These are phyloP conservation scores for Phalacrocorax brasilianus DNA, from an alignment of 2,113 vertebrate species.

Conservation along the genomic window DNA sequence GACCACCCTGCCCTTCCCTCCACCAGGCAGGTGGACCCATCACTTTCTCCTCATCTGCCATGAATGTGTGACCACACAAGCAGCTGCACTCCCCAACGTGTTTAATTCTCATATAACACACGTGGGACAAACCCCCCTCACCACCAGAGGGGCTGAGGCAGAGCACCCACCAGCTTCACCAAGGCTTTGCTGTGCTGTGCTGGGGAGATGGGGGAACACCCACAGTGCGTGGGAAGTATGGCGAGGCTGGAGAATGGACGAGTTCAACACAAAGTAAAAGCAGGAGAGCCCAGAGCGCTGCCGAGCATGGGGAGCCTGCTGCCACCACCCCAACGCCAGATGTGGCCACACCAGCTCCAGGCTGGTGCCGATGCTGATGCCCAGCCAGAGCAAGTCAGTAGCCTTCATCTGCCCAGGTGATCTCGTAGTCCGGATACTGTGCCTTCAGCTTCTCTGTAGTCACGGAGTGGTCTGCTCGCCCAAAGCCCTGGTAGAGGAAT, in stretches of 20 bases:
- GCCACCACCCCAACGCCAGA: rapidly evolving
- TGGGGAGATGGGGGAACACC: background rate
- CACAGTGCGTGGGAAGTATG: rapidly evolving
- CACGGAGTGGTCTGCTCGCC: slow-evolving; percentile 85
- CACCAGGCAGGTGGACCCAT: rapidly evolving
- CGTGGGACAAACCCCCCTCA: background rate
- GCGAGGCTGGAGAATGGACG: rapidly evolving
- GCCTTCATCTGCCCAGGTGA: slow-evolving; percentile 93
- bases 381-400: slow-evolving; percentile 73
- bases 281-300: background rate
- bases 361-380: background rate
- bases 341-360: background rate
- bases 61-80: rapidly evolving
- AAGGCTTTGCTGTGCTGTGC: background rate
- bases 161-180: background rate
- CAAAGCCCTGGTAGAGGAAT: slow-evolving; percentile 83
- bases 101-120: slow-evolving; percentile 55
- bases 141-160: rapidly evolving
- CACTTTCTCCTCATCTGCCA: rapidly evolving
- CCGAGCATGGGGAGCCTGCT: rapidly evolving
- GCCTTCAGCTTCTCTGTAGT: slow-evolving; percentile 87
- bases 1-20: background rate
- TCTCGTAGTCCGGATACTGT: slow-evolving; percentile 84
- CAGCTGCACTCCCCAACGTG: background rate
- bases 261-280: background rate